Base-by-base conservation (phyloP, 2,888 invertebrate genomes). In the Muschampia plurimacula region DNA sequence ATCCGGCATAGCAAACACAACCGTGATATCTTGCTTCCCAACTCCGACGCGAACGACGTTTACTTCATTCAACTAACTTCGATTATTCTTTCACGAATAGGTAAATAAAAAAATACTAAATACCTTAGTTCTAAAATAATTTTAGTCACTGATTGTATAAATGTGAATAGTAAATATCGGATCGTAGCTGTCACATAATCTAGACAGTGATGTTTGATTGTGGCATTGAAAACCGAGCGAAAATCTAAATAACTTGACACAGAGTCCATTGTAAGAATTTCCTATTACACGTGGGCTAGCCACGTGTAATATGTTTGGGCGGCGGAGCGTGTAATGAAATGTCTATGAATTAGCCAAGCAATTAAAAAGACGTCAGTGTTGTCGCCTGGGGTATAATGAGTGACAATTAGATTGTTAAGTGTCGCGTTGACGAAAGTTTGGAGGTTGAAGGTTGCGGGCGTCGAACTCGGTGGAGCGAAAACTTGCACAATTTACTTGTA, bases 351-450 rank as follows among this genome's bases (percentile, higher is more conserved):
- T 86, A 85, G 83, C 74, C 83, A 85, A 87, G 88, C 89, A 89
- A 89, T 90, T 89, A 88, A 89, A 88, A 87, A 84, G 81, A 82
- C 83, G 84, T 84, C 84, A 83, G 82, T 82, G 84, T 85, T 86
- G 84, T 85, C 89, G 89, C 88, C 87, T 89, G 81, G 88, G 86
- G 84, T 89, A 89, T 91, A 91, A 92, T 91, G 90, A 90, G 89
- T 83, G 87, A 89, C 89, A 92, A 92, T 93, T 91, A 92, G 90
- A 92, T 91, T 89, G 90, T 91, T 87, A 89, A 90, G 87, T 88
- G 90, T 89, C 88, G 86, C 84, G 86, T 84, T 88, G 86, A 84
- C 86, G 87, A 89, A 89, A 88, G 89, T 91, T 90, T 89, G 89
- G 84, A 90, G 89, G 90, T 90, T 88, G 86, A 86, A 87, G 88